A percentile compares a stretch with the other conserved stretches of the same genome.
These are phyloP conservation scores for Grammomys surdaster DNA, from an alignment of 2,113 vertebrate species.

Conservation along the genomic window DNA sequence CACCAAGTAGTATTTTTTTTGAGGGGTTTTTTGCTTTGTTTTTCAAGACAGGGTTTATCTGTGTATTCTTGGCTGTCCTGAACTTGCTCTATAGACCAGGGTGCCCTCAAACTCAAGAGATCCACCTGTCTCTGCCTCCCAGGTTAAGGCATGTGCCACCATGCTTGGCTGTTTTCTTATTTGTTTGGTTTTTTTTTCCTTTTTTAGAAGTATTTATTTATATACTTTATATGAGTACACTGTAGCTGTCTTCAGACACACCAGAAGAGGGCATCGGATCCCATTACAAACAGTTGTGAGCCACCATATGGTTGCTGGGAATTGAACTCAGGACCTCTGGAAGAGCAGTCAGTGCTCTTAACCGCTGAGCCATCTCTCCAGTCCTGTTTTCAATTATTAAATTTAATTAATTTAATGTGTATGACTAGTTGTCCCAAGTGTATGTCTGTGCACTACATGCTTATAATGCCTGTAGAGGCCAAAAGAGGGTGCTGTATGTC, in stretches of 20 bases:
- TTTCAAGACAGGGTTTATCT: not conserved
- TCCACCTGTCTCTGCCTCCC: not conserved
- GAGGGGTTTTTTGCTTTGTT: not conserved
- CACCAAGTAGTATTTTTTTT: slow-evolving; percentile 34
- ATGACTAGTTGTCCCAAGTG: not conserved
- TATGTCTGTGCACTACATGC: not conserved
- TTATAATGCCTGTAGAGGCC: not conserved
- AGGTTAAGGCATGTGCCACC: not conserved
- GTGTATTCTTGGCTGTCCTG: not conserved
- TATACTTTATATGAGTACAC: too few relatives aligned
- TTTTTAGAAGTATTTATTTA: too few relatives aligned
- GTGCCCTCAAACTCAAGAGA: not conserved
- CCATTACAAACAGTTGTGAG: too few relatives aligned
- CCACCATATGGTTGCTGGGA: too few relatives aligned
- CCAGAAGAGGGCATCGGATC: too few relatives aligned
- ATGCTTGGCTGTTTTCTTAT: not conserved
- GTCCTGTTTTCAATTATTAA: not conserved
- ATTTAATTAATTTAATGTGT: not conserved
- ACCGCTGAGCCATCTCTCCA: too few relatives aligned
- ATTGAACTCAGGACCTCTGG: too few relatives aligned
- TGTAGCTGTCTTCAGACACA: too few relatives aligned
- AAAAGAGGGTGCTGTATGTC: not conserved
- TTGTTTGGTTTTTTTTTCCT: not conserved
- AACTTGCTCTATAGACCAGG: not conserved
- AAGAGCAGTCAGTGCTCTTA: too few relatives aligned